Conservation (phyloP, 2,797 vertebrate genomes). For the Vultur gryphus region DNA sequence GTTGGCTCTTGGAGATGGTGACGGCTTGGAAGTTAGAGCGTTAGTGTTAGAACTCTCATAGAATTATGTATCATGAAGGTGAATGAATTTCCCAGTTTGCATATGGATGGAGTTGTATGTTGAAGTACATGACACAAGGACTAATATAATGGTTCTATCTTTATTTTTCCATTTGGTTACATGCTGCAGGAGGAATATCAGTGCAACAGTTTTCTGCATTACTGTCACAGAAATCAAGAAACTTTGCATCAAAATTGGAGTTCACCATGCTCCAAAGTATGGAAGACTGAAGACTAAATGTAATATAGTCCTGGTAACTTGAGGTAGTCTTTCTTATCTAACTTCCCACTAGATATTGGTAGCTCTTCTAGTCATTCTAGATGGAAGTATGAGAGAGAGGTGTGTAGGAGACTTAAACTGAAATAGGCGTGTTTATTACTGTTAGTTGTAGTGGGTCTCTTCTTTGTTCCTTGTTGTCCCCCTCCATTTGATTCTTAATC, state of each 20-base stretch:
- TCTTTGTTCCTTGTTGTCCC: background rate
- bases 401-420: background rate
- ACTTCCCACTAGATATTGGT: background rate
- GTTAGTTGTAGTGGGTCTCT: background rate
- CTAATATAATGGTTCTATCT: background rate
- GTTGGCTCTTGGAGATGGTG: background rate
- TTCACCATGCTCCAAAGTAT: background rate
- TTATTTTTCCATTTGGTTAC: background rate
- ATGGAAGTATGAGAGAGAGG: rapidly evolving
- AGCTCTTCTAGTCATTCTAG: background rate
- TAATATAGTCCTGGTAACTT: background rate
- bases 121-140: background rate
- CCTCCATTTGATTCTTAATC: background rate
- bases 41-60: background rate
- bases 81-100: background rate
- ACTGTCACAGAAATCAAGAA: background rate
- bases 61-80: background rate
- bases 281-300: background rate
- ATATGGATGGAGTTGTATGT: background rate
- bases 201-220: rapidly evolving
- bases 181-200: background rate
- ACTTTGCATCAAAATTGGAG: background rate
- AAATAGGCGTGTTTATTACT: background rate
- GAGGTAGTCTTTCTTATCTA: background rate
- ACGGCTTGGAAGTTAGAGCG: background rate